Evolutionary conservation across 1,140 invertebrate species (phyloP), one percentile per base, ranked within the genome.

Genomic region (Drosophila busckii): DNA sequence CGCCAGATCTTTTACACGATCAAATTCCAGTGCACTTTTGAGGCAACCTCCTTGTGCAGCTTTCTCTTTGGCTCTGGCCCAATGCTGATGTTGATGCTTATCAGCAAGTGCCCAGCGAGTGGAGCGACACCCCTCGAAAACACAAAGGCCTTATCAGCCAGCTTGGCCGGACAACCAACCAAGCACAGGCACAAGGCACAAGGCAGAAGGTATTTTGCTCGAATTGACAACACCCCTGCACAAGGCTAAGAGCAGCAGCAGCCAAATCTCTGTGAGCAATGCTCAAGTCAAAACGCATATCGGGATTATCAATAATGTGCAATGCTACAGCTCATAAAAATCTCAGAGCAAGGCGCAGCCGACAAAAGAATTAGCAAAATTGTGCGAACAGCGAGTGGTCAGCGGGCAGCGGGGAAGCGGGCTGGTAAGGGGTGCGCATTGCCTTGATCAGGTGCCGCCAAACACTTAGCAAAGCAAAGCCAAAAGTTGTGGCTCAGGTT

Each of bases 281-380:
- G 49, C 54, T 54, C 19, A 8, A 60, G 49, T 60, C 56, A 61
- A 61, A 61, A 61, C 42, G 52, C 58, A 32, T 76, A 70, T 76
- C 73, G 52, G 45, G 53, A 78, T 80, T 80, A 78, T 78, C 71
- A 80, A 78, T 78, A 78, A 78, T 73, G 71, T 80, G 73, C 71
- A 78, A 71, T 78, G 73, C 73, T 80, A 59, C 73, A 78, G 71
- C 73, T 78, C 71, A 78, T 78, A 78, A 78, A n/a, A 78, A 73
- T 71, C 54, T 50, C 48, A 52, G 40, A 34, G 45, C 38, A 34
- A 25, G 38, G 44, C 44, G 29, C 52, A 44, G n/a, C n/a, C n/a
- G n/a, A n/a, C n/a, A n/a, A n/a, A 58, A 41, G 62, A 60, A 76
- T 71, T 73, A 75, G 38, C 61, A 69, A 78, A 78, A 78, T 78